Base-by-base conservation (phyloP, 2,888 invertebrate genomes). In the Balanococcus diminutus region DNA sequence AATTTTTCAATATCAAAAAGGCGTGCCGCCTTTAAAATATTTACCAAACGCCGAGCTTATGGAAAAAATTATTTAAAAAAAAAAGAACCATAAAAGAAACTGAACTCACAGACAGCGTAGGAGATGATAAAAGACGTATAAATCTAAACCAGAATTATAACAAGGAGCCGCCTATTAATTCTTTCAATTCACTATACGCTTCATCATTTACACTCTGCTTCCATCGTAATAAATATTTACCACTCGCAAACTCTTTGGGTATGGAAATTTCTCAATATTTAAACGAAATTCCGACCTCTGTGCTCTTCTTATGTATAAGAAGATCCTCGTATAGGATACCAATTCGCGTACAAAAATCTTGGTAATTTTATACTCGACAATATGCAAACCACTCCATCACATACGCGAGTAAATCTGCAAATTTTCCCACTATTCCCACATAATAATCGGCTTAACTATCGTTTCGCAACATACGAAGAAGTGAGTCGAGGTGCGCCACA, bases 121-220 rank as follows among this genome's bases (percentile, higher is more conserved):
- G 67, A 67, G 67, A 28, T 56, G 56, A 22, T 8, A 56, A 56
- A 56, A 67, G 28, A 67, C 28, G 28, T 28, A 67, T 67, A 67
- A 67, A 67, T 67, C 67, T 67, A 67, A 3, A 67, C 67, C 14
- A 28, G 67, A 67, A 67, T 67, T 67, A 67, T 67, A 67, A 67
- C 67, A 67, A 67, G 67, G 67, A 67, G 67, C 67, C 67, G 67
- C 67, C 67, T 67, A 67, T 67, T 67, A 67, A 67, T 67, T 67
- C 67, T 67, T 67, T 28, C 67, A 67, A 28, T 56, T 56, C 56
- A 56, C 56, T 8, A 56, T 19, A 56, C 56, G 56, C 56, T 67
- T 67, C 28, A 25, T 67, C 25, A 67, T 67, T 67, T 67, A 67
- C 67, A 67, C 67, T 67, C 19, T 22, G 9, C n/a, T n/a, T 16